phyloP scores from a whole-genome alignment of 37 sponge, comb jelly and placozoan genomes.

The Diacarnus erythraeanus region DNA sequence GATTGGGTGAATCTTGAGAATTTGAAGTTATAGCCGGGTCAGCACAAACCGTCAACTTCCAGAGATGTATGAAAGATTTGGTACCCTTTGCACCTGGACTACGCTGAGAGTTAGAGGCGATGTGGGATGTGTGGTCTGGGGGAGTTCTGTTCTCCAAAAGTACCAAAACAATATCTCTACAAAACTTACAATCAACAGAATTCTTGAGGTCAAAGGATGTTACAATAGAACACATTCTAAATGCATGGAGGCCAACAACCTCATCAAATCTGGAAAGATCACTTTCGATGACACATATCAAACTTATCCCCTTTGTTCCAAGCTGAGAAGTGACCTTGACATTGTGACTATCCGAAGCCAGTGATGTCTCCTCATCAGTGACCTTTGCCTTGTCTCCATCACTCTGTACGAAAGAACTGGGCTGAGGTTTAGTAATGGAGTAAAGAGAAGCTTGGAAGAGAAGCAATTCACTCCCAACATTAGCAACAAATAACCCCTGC shows the following conservation, averaged over 20 bases:
- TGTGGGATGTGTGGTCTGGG: not conserved
- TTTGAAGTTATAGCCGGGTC: not conserved
- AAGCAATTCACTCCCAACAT: slow-evolving; percentile 46
- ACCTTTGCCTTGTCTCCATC: slow-evolving; percentile 2
- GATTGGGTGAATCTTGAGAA: not conserved
- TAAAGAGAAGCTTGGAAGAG: slow-evolving; percentile 64
- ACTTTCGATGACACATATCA: slow-evolving; percentile 22
- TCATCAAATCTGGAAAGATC: slow-evolving; percentile 48
- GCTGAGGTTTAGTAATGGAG: slow-evolving; percentile 33
- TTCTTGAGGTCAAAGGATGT: slow-evolving; percentile 39
- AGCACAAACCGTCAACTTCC: slow-evolving; percentile 25
- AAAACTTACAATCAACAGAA: slow-evolving; percentile 21
- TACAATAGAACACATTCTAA: slow-evolving; percentile 53
- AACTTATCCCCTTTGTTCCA: slow-evolving; percentile 49
- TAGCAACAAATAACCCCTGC: slow-evolving; percentile 62
- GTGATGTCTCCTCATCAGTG: not conserved
- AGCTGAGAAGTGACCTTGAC: slow-evolving; percentile 45
- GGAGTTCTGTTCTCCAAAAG: slow-evolving; percentile 44
- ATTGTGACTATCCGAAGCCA: not conserved
- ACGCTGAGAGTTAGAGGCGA: not conserved
- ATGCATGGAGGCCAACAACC: slow-evolving; percentile 45
- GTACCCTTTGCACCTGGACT: not conserved
- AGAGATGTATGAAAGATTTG: slow-evolving; percentile 38
- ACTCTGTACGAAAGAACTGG: slow-evolving; percentile 21
- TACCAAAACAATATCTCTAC: slow-evolving; percentile 29